Evolutionary conservation across 2,113 vertebrate genomes (phyloP), one percentile per base, ranked within the genome.

Genomic region (Tympanuchus pallidicinctus): DNA sequence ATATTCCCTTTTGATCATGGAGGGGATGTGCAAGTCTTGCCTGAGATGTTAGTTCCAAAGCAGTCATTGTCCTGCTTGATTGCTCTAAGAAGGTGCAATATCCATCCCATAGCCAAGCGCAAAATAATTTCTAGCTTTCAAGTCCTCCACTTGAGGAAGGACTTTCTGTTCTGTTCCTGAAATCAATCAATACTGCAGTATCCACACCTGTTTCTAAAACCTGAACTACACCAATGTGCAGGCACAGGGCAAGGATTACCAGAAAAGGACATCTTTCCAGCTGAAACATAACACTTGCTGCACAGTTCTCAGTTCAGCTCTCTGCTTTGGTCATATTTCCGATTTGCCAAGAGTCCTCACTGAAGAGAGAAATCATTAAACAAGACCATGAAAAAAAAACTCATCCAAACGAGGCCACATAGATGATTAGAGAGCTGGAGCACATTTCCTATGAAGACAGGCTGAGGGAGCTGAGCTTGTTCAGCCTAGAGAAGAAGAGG

Each of bases 81-180:
- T 60, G 40, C 47, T 88, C 71, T 85, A 59, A 65, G 38, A 79
- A 52, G 17, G 17, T 79, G 60, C 9, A 3, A 21, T 28, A 60
- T 34, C 27, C 48, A 40, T 57, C 48, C 64, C n/a, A 14, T 12
- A 80, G 40, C 34, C 64, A 88, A 73, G 4, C 71, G 10, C 32
- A 67, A 93, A 83, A 90, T 54, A 0, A 76, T 77, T 93, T 65
- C 56, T 92, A 79, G n/a, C 36, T 92, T 94, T 94, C 72, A 70
- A 20, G 81, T 20, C 73, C 73, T 78, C 36, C 38, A 25, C 3
- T 34, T 34, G 34, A 34, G 48, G 22, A 88, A 92, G 66, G n/a
- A 27, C 24, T 63, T 92, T 45, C 27, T 56, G 30, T 70, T 70
- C 72, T 82, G 42, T 32, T 87, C 64, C 59, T 52, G 48, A 92